Conservation (phyloP, 2,113 vertebrate species). For the Forbesichthys agassizii region DNA sequence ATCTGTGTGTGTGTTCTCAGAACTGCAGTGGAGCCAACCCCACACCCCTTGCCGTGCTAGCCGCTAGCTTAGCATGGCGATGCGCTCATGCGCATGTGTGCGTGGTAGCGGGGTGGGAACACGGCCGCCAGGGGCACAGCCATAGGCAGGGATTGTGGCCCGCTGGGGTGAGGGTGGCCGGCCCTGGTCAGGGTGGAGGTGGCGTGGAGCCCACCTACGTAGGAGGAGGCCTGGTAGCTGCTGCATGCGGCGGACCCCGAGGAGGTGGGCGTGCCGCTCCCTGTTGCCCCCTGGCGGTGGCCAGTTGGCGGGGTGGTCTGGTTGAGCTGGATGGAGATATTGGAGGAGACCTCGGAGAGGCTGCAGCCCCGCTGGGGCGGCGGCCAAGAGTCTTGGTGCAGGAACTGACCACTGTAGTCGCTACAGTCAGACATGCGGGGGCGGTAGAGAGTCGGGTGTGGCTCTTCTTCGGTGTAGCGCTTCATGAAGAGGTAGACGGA, state of each 20-base stretch:
- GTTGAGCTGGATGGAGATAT: constrained; percentile 91
- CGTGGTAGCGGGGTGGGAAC: constrained; percentile 84
- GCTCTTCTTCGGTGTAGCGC: constrained; percentile 89
- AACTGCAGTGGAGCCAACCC: constrained; percentile 31
- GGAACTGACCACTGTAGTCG: constrained; percentile 89
- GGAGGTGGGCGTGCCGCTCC: constrained; percentile 51
- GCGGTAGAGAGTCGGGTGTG: constrained; percentile 88
- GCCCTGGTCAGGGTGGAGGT: constrained; percentile 63
- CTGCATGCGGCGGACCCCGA: constrained; percentile 63
- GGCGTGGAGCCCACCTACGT: constrained; percentile 22
- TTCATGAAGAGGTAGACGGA: constrained; percentile 94
- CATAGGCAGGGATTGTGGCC: constrained; percentile 67
- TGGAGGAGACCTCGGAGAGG: constrained; percentile 85
- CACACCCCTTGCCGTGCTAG: constrained; percentile 8
- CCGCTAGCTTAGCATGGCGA: constrained; percentile 83
- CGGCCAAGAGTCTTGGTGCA: constrained; percentile 87
- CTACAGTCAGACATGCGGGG: constrained; percentile 91
- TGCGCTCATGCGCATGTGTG: constrained; percentile 87
- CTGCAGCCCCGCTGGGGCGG: constrained; percentile 82
- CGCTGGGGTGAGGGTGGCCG: constrained; percentile 57
- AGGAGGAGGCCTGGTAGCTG: constrained; percentile 73
- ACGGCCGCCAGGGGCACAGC: constrained; percentile 70
- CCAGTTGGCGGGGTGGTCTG: constrained; percentile 70
- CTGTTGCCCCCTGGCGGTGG: constrained; percentile 53
- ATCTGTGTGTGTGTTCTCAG: constrained; percentile 15